A percentile compares a stretch with the other conserved stretches of the same genome.
phyloP scores from a whole-genome alignment of 2,797 vertebrate genomes.

The Odontamblyopus rebecca region DNA sequence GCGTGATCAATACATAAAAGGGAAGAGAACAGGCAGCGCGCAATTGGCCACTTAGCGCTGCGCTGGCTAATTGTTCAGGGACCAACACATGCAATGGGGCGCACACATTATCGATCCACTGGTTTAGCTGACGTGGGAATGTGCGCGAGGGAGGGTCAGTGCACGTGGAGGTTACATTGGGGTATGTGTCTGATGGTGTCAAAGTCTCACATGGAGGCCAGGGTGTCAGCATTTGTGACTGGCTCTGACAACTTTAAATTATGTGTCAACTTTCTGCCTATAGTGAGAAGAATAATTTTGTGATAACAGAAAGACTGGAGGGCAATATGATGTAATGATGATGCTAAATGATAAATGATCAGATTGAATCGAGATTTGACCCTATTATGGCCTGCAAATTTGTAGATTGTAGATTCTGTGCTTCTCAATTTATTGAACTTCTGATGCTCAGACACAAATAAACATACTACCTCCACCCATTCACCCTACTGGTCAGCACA shows the following conservation, averaged over 20 bases:
- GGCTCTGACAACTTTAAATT: neutral
- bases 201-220: neutral
- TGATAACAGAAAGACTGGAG: no score
- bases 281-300: no score
- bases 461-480: no score
- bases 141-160: neutral
- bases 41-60: conserved; percentile 58
- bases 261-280: neutral
- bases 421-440: no score
- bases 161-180: neutral
- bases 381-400: no score
- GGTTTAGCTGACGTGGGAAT: conserved; percentile 34
- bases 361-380: no score
- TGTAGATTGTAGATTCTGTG: no score
- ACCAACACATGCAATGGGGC: conserved; percentile 56
- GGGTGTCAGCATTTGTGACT: neutral
- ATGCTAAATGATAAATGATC: no score
- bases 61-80: conserved; percentile 74
- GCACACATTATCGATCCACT: conserved; percentile 59
- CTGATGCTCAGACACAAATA: no score
- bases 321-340: no score
- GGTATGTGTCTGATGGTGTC: no score
- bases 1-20: conserved; percentile 58
- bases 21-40: conserved; percentile 45
- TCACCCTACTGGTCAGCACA: no score